A percentile compares a stretch with the other conserved stretches of the same genome.
Conservation (phyloP, 2,797 vertebrate genomes). For the Brachyalestes nurse region DNA sequence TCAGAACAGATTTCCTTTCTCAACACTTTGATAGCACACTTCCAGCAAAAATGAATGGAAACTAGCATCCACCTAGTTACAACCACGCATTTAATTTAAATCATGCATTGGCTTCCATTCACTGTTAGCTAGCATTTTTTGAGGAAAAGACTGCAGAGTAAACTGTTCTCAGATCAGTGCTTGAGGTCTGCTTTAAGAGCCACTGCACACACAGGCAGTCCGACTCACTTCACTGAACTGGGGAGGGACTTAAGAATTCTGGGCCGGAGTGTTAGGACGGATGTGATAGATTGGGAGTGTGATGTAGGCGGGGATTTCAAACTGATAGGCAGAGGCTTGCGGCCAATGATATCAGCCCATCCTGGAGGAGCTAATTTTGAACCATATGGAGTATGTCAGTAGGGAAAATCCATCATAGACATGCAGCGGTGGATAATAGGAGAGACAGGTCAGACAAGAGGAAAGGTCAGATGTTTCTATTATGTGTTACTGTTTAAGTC, state of each 20-base stretch:
- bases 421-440: slow-evolving; percentile 30
- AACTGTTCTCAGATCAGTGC: slow-evolving; percentile 47
- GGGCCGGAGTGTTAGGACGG: slow-evolving; percentile 55
- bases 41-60: neutral
- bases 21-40: neutral
- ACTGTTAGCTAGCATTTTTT: neutral
- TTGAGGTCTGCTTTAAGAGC: neutral
- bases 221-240: slow-evolving; percentile 59
- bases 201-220: slow-evolving; percentile 34
- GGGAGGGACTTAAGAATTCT: slow-evolving; percentile 58
- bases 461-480: neutral
- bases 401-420: neutral
- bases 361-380: slow-evolving; percentile 9
- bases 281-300: slow-evolving; percentile 61
- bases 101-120: neutral
- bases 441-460: slow-evolving; percentile 13
- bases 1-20: slow-evolving; percentile 27
- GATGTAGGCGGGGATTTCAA: slow-evolving; percentile 57
- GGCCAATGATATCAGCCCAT: slow-evolving; percentile 15
- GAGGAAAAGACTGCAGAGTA: neutral
- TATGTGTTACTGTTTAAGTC: neutral
- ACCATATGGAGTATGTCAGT: slow-evolving; percentile 28
- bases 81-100: neutral
- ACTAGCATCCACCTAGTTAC: neutral
- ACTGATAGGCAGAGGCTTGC: slow-evolving; percentile 51